These are phyloP conservation scores for Calephelis perditalis DNA, from an alignment of 2,888 invertebrate species.

Conservation along the genomic window DNA sequence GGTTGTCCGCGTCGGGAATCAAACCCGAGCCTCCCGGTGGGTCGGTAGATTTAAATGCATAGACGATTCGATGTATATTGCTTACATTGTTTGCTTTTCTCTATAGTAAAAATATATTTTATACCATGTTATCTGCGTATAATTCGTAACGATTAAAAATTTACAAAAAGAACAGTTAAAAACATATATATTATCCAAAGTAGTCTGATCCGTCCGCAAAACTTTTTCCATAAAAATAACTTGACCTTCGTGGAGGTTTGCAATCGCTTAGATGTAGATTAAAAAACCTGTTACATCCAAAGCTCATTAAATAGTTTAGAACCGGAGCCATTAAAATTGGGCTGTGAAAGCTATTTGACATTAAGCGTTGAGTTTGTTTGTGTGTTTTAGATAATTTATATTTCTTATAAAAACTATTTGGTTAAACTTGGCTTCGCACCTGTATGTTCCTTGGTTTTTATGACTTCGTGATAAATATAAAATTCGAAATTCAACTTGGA, in stretches of 20 bases:
- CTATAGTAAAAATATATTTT: too few relatives aligned
- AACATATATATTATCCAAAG: conserved; percentile 1
- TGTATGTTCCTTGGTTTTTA: too few relatives aligned
- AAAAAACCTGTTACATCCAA: conserved; percentile 2
- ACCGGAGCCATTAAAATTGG: conserved; percentile 17
- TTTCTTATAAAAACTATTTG: neutral
- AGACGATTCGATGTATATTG: too few relatives aligned
- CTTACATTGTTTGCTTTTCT: too few relatives aligned
- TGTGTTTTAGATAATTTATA: conserved; percentile 8
- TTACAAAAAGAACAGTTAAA: neutral
- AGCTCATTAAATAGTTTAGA: conserved; percentile 11
- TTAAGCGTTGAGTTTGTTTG: conserved; percentile 9
- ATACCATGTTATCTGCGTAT: too few relatives aligned
- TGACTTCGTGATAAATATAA: too few relatives aligned
- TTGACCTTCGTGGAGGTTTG: conserved; percentile 6
- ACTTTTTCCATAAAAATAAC: conserved; percentile 10
- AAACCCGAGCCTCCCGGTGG: too few relatives aligned
- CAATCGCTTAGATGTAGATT: conserved; percentile 7
- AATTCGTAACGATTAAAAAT: too few relatives aligned
- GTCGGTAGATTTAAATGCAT: too few relatives aligned
- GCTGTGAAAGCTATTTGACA: conserved; percentile 12
- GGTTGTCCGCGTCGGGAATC: too few relatives aligned
- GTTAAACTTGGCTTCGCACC: neutral
- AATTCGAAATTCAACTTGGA: too few relatives aligned
- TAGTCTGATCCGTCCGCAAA: neutral